Percentiles rank a stretch among this genome's conserved stretches.
Evolutionary conservation across 2,888 invertebrate genomes (phyloP).

Genomic region (Stenotaenia linearis): DNA sequence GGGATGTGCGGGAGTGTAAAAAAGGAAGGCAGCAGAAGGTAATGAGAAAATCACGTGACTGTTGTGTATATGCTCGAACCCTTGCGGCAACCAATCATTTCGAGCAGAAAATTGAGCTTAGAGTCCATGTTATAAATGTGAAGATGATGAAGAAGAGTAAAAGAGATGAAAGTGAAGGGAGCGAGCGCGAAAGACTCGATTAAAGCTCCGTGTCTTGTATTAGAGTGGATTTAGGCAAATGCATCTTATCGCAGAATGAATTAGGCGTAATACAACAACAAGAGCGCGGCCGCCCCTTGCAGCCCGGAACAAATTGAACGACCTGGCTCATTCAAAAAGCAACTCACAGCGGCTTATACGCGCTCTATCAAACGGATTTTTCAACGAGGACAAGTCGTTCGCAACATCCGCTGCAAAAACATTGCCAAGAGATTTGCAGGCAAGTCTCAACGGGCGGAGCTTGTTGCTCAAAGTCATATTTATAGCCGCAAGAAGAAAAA

Average conservation of each 20-base stretch:
- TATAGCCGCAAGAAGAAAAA: not conserved
- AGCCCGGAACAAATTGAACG: conserved; percentile 11
- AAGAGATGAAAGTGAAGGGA: not conserved
- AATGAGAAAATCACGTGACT: conserved; percentile 9
- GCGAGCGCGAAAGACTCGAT: not conserved
- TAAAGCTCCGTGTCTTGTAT: not conserved
- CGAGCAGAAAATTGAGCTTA: conserved; percentile 14
- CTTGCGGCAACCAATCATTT: not conserved
- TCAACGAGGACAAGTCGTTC: not conserved
- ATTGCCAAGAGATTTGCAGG: not conserved
- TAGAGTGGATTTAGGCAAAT: conserved; percentile 4
- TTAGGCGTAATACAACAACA: not conserved
- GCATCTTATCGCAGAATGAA: conserved; percentile 11
- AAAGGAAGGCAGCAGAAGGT: not conserved
- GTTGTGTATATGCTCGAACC: conserved; percentile 6
- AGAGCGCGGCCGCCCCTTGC: not conserved
- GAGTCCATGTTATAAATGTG: not conserved
- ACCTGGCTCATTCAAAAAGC: not conserved
- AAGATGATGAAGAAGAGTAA: not conserved
- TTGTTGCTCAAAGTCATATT: not conserved
- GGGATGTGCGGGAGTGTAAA: not conserved
- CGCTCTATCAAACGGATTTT: not conserved
- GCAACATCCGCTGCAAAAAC: conserved; percentile 3
- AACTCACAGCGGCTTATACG: conserved; percentile 1
- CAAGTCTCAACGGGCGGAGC: conserved; percentile 1